A percentile compares a stretch with the other conserved stretches of the same genome.
Evolutionary conservation across 1,140 invertebrate species (phyloP).

Genomic region (Aphelinus certus): DNA sequence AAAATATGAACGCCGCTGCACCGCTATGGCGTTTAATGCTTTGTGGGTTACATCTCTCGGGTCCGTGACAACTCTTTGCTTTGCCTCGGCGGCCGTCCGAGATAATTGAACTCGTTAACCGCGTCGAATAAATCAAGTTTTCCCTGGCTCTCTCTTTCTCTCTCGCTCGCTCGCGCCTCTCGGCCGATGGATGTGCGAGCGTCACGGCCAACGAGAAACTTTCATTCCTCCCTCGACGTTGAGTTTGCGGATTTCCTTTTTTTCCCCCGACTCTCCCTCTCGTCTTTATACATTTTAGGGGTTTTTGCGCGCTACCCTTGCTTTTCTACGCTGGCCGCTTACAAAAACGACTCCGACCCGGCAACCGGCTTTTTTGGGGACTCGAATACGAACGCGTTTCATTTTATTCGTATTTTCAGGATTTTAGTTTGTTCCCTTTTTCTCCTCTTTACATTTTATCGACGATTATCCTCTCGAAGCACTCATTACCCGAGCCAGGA

Average conservation of each 20-base stretch:
- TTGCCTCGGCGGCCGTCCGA: constrained; percentile 33
- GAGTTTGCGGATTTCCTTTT: neutral
- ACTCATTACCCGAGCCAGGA: no score
- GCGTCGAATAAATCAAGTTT: constrained; percentile 44
- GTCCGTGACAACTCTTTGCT: constrained; percentile 22
- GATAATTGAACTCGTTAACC: constrained; percentile 47
- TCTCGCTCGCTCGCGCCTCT: constrained; percentile 5
- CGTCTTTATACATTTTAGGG: constrained; percentile 11
- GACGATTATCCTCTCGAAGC: no score
- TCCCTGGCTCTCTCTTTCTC: neutral
- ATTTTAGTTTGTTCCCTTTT: no score
- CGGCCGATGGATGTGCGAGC: neutral
- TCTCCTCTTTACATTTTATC: no score
- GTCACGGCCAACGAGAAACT: neutral
- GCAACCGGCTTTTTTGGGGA: neutral
- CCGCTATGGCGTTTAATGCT: constrained; percentile 1
- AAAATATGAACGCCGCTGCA: constrained; percentile 15
- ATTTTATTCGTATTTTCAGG: no score
- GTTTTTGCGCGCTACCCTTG: neutral
- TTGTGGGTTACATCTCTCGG: constrained; percentile 39
- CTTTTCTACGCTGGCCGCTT: no score
- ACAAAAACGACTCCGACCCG: no score
- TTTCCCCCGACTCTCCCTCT: neutral
- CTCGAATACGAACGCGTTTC: neutral
- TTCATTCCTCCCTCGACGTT: constrained; percentile 20